These are phyloP conservation scores for Sebastes alutus DNA, from an alignment of 2,797 vertebrate genomes.

Conservation along the genomic window DNA sequence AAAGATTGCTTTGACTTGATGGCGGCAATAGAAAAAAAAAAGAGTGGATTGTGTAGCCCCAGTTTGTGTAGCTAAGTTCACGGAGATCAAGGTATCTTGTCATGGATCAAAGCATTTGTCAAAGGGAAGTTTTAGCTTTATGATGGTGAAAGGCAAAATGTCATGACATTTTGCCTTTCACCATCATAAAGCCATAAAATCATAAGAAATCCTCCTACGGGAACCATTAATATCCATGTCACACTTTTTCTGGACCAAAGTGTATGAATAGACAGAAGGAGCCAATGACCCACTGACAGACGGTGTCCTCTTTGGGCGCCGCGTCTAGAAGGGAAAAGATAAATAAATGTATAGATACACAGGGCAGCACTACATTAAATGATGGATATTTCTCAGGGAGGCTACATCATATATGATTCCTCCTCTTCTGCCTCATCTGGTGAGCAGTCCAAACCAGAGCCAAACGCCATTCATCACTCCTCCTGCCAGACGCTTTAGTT, in stretches of 20 bases:
- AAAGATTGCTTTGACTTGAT: background rate
- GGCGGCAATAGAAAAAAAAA: background rate
- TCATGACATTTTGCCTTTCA: background rate
- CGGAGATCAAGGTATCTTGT: too few relatives aligned
- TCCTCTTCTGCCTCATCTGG: conserved; percentile 53
- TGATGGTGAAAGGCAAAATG: background rate
- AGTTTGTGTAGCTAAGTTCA: background rate
- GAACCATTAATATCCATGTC: background rate
- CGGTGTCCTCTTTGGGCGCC: background rate
- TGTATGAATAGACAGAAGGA: background rate
- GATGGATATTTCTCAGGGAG: conserved; percentile 2
- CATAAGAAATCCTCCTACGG: background rate
- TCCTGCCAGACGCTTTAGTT: conserved; percentile 45
- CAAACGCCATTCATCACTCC: conserved; percentile 64
- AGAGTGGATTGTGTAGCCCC: background rate
- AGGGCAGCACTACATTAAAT: background rate
- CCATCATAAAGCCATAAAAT: background rate
- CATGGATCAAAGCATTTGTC: background rate
- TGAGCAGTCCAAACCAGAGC: conserved; percentile 45
- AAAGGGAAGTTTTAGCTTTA: background rate
- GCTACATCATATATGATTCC: conserved; percentile 35
- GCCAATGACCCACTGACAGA: background rate
- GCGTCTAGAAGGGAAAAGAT: background rate
- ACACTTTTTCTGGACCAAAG: background rate
- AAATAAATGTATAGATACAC: background rate